These are phyloP conservation scores for Microcebus tavaratra DNA, from an alignment of 2,113 vertebrate genomes.

Conservation along the genomic window DNA sequence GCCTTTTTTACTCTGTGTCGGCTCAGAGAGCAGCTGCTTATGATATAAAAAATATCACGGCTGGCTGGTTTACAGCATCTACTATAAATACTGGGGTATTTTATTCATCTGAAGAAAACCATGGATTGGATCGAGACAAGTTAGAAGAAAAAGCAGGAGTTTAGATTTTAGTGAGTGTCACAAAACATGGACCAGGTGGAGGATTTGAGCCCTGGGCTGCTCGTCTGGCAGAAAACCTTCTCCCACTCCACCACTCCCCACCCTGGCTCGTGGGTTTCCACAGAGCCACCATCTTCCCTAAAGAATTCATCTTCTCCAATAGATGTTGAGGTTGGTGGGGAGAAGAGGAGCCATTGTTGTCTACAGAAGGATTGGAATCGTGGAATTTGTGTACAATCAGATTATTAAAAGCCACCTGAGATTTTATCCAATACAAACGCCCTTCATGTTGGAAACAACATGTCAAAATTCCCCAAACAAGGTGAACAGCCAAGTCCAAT, in stretches of 20 bases:
- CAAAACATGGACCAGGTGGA: slow-evolving; percentile 44
- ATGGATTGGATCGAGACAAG: slow-evolving; percentile 67
- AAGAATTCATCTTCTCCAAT: slow-evolving; percentile 4
- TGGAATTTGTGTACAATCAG: not conserved
- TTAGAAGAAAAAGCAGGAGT: slow-evolving; percentile 50
- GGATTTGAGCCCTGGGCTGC: not conserved
- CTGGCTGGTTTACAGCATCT: slow-evolving; percentile 75
- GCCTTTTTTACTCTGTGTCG: slow-evolving; percentile 34
- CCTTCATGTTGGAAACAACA: not conserved
- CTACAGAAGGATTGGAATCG: not conserved
- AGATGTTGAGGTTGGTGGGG: not conserved
- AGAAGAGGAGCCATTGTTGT: not conserved
- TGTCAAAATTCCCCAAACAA: slow-evolving; percentile 1
- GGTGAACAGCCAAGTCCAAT: not conserved
- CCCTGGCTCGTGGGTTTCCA: not conserved
- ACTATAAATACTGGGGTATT: slow-evolving; percentile 76
- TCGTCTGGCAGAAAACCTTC: not conserved
- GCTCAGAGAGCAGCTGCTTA: slow-evolving; percentile 83
- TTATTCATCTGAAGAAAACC: slow-evolving; percentile 69
- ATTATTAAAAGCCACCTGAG: not conserved
- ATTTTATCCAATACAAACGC: not conserved
- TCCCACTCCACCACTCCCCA: not conserved
- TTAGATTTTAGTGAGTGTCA: slow-evolving; percentile 57
- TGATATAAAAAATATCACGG: slow-evolving; percentile 70
- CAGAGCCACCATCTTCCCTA: not conserved